Evolutionary conservation across 2,797 vertebrate species (phyloP).

Genomic region (Typhlichthys subterraneus): DNA sequence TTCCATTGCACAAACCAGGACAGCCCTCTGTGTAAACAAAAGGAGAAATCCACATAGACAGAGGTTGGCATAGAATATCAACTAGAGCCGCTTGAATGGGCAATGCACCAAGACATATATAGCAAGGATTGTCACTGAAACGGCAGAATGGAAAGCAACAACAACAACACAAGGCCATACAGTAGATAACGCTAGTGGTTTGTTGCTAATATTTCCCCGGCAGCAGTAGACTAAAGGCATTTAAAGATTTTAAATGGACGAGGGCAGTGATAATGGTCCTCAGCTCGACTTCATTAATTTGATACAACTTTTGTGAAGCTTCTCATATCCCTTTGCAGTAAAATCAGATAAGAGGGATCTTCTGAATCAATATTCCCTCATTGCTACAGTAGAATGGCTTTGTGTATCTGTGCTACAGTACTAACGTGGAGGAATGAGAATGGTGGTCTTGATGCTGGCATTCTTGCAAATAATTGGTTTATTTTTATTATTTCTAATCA

Average conservation of each 20-base stretch:
- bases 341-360: constrained; percentile 68
- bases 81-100: constrained; percentile 3
- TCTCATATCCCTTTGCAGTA: constrained; percentile 70
- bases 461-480: constrained; percentile 43
- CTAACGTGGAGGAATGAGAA: constrained; percentile 36
- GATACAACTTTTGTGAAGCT: constrained; percentile 68
- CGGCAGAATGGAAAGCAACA: constrained; percentile 6
- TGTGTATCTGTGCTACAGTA: constrained; percentile 27
- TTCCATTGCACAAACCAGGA: constrained; percentile 95
- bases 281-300: constrained; percentile 69
- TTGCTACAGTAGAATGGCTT: constrained; percentile 66
- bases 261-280: constrained; percentile 48
- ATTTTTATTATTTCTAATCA: constrained; percentile 13
- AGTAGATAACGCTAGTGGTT: constrained; percentile 14
- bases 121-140: constrained; percentile 2
- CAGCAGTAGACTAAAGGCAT: constrained; percentile 20
- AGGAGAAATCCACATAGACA: constrained; percentile 56
- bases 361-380: constrained; percentile 76
- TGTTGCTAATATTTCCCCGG: constrained; percentile 15
- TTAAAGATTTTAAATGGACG: constrained; percentile 32
- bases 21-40: constrained; percentile 90
- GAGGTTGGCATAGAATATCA: constrained; percentile 34
- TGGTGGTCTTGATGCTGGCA: constrained; percentile 18
- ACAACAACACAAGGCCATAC: constrained; percentile 8
- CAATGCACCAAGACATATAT: background rate